Evolutionary conservation across 1,140 invertebrate species (phyloP).

Genomic region (Papilio helenus): DNA sequence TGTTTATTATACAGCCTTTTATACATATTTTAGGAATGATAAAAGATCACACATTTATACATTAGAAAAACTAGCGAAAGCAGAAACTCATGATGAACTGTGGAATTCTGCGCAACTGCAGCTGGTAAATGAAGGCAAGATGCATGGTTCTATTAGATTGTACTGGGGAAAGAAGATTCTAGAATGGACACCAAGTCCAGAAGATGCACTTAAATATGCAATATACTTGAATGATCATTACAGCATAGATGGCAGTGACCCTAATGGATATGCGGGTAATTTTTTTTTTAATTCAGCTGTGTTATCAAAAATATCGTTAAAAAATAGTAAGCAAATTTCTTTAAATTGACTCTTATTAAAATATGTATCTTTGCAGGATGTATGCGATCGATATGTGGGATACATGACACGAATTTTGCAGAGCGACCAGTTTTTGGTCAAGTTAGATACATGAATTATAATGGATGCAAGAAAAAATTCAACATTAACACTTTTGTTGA

Average conservation of each 20-base stretch:
- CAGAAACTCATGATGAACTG: constrained; percentile 92
- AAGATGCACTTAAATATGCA: constrained; percentile 89
- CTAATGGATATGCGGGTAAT: constrained; percentile 94
- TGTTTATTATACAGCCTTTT: background rate
- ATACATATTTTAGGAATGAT: constrained; percentile 85
- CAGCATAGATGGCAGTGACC: constrained; percentile 93
- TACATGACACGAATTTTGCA: constrained; percentile 97
- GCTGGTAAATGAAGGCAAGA: constrained; percentile 92
- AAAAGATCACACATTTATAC: constrained; percentile 90
- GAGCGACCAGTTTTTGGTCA: constrained; percentile 95
- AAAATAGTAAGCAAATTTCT: no score
- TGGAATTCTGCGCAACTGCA: constrained; percentile 96
- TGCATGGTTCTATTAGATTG: constrained; percentile 96
- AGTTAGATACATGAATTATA: constrained; percentile 96
- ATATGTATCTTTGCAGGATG: constrained; percentile 84
- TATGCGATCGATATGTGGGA: constrained; percentile 96
- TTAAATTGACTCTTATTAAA: no score
- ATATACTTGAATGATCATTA: constrained; percentile 95
- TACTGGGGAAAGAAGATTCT: constrained; percentile 98
- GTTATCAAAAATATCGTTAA: background rate
- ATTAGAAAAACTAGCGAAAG: constrained; percentile 87
- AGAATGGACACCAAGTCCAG: constrained; percentile 92
- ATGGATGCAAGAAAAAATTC: constrained; percentile 94
- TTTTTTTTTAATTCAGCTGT: no score
- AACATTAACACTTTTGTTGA: constrained; percentile 89